Percentiles rank a stretch among this genome's conserved stretches.
Conservation (phyloP, 2,113 vertebrate genomes). For the Mus pahari region DNA sequence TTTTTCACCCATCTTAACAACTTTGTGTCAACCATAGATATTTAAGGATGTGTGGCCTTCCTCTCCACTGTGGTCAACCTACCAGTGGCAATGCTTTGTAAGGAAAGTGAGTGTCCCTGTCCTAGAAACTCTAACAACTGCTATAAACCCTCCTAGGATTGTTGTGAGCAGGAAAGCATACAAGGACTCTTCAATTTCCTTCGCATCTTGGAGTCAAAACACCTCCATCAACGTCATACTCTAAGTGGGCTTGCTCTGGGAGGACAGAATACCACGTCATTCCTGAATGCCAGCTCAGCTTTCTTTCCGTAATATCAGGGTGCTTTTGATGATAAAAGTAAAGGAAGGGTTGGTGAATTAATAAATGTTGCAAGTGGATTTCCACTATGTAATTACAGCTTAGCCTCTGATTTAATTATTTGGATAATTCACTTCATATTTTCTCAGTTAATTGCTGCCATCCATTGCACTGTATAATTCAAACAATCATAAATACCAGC, state of each 20-base stretch:
- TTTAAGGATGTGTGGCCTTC: not conserved
- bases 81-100: not conserved
- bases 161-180: not conserved
- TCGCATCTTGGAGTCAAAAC: not conserved
- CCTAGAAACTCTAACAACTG: not conserved
- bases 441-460: conserved; percentile 81
- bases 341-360: conserved; percentile 71
- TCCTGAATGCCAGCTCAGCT: not conserved
- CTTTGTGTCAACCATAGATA: too few species aligned
- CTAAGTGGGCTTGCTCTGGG: not conserved
- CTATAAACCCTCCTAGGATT: not conserved
- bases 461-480: conserved; percentile 71
- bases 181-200: not conserved
- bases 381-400: conserved; percentile 80
- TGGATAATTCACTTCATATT: conserved; percentile 79
- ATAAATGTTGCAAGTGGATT: conserved; percentile 72
- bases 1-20: not conserved
- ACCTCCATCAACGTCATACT: not conserved
- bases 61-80: not conserved
- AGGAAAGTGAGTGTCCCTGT: not conserved
- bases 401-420: conserved; percentile 81
- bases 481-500: conserved; percentile 79
- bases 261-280: not conserved
- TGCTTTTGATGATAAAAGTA: conserved; percentile 53
- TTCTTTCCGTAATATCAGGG: conserved; percentile 4